phyloP scores from a whole-genome alignment of 2,113 vertebrate genomes.

The Furnarius figulus region DNA sequence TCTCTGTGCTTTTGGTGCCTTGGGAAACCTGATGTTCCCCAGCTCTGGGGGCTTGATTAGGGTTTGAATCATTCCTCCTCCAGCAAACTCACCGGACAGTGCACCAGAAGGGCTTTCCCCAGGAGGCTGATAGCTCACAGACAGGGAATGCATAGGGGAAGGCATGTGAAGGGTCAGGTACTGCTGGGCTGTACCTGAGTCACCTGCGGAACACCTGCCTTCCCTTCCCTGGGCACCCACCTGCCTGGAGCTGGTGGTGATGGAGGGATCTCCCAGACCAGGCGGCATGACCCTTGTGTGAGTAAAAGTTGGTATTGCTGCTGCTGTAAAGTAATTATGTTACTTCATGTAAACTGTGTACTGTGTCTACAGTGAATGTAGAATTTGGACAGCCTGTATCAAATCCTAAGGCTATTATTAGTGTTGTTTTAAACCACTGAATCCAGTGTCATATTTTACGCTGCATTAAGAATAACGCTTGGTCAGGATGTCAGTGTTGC shows the following conservation, averaged over 20 bases:
- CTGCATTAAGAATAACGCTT: neutral
- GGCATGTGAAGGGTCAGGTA: neutral
- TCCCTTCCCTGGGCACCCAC: fast-evolving
- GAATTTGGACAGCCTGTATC: neutral
- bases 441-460: neutral
- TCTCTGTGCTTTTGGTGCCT: fast-evolving
- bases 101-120: neutral
- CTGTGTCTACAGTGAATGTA: neutral
- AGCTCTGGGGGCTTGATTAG: neutral
- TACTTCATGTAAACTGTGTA: fast-evolving
- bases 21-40: neutral
- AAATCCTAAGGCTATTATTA: neutral
- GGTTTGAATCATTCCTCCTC: neutral
- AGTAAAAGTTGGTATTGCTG: neutral
- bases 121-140: neutral
- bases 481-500: neutral
- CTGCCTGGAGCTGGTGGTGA: neutral
- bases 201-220: neutral
- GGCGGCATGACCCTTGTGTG: fast-evolving
- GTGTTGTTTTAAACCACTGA: neutral
- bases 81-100: fast-evolving
- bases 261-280: neutral
- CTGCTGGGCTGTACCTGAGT: neutral
- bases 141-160: neutral
- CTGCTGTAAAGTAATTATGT: neutral